These are phyloP conservation scores for Drosophila yooni DNA, from an alignment of 2,888 invertebrate species.

Conservation along the genomic window DNA sequence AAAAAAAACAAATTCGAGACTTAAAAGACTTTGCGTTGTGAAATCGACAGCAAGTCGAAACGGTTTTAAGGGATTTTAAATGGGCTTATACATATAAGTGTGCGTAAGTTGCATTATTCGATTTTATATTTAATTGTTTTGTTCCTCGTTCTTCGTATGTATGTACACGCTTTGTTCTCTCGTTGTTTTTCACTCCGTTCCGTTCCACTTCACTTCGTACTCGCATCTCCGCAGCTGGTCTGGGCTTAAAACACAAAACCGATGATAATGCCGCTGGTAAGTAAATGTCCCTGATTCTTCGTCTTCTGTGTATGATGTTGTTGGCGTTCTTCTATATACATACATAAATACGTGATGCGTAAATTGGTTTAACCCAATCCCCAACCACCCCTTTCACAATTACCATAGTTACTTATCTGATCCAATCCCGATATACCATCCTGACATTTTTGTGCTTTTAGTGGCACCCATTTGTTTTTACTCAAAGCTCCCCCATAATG, in stretches of 20 bases:
- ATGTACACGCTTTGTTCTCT: slow-evolving; percentile 37
- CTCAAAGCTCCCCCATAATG: not conserved
- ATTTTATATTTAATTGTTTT: slow-evolving; percentile 48
- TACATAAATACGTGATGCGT: not conserved
- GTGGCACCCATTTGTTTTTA: not conserved
- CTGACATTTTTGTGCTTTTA: not conserved
- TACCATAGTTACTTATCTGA: not conserved
- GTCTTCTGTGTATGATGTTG: slow-evolving; percentile 12
- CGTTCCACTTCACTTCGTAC: slow-evolving; percentile 18
- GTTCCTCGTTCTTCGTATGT: slow-evolving; percentile 46
- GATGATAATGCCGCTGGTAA: slow-evolving; percentile 63
- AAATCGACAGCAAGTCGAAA: slow-evolving; percentile 16
- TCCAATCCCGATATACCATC: not conserved
- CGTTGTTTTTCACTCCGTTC: slow-evolving; percentile 37
- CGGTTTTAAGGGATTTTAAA: not conserved
- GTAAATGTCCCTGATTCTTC: slow-evolving; percentile 34
- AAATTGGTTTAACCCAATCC: not conserved
- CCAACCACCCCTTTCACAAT: not conserved
- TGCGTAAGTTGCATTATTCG: not conserved
- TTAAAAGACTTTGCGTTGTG: slow-evolving; percentile 9
- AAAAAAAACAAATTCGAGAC: not conserved
- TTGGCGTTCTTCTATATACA: slow-evolving; percentile 33
- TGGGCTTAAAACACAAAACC: slow-evolving; percentile 81
- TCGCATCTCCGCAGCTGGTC: slow-evolving; percentile 74
- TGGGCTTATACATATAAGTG: not conserved